Conservation (phyloP, 1,140 invertebrate genomes). For the Habropoda laboriosa region DNA sequence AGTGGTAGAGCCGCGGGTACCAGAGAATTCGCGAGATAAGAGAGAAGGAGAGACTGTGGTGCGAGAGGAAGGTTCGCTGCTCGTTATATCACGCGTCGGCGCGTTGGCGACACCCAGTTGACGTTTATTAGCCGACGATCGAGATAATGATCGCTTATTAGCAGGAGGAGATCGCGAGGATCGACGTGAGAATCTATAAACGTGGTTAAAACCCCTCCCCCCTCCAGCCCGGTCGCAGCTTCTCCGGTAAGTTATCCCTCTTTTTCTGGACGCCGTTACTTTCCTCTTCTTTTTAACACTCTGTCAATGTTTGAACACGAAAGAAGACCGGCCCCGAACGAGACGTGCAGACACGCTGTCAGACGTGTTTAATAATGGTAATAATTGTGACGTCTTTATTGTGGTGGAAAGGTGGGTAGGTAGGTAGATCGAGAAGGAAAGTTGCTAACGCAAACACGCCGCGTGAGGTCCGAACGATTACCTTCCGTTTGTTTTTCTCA, state of each 20-base stretch:
- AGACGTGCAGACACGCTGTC: not conserved
- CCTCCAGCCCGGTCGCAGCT: not conserved
- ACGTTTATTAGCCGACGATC: conserved; percentile 17
- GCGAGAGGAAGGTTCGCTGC: no score
- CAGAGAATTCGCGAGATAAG: conserved; percentile 18
- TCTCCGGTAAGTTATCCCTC: not conserved
- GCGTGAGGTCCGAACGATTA: not conserved
- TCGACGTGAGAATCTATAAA: not conserved
- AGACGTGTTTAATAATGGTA: not conserved
- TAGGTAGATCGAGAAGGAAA: not conserved
- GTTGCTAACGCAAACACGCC: not conserved
- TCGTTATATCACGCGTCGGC: conserved; percentile 5
- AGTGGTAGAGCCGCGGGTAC: not conserved
- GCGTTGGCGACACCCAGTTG: not conserved
- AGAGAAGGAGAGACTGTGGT: no score
- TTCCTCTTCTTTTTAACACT: no score
- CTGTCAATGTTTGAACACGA: not conserved
- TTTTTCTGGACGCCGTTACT: no score
- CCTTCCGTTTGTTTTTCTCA: not conserved
- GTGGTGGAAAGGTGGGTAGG: no score
- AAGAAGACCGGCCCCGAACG: not conserved
- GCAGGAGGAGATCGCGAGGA: not conserved
- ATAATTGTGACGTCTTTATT: not conserved
- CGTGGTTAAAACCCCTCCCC: not conserved
- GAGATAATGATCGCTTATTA: conserved; percentile 29